Evolutionary conservation across 2,888 invertebrate genomes (phyloP).

Genomic region (Tachina fera): DNA sequence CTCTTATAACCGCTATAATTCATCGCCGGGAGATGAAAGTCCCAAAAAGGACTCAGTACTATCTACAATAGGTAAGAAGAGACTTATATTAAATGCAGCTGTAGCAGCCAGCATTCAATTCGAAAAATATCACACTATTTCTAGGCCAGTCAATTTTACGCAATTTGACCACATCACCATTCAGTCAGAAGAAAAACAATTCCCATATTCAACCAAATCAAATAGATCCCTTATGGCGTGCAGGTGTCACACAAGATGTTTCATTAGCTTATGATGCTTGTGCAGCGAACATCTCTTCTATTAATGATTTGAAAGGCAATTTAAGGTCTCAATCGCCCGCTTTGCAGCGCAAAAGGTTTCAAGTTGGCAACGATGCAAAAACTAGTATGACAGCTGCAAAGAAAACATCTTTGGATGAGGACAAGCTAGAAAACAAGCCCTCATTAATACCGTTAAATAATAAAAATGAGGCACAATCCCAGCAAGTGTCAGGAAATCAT

Average conservation of each 20-base stretch:
- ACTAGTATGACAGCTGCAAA: conserved; percentile 45
- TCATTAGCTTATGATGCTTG: conserved; percentile 70
- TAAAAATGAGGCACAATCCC: conserved; percentile 72
- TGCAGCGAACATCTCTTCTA: conserved; percentile 57
- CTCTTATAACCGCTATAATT: conserved; percentile 71
- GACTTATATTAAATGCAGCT: not conserved
- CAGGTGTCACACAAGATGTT: conserved; percentile 71
- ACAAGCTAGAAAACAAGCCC: conserved; percentile 61
- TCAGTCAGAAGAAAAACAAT: conserved; percentile 81
- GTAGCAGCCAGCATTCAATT: not conserved
- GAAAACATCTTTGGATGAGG: conserved; percentile 40
- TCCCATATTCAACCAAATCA: conserved; percentile 72
- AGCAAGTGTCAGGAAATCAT: conserved; percentile 86
- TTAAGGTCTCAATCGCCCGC: conserved; percentile 66
- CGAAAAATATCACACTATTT: not conserved
- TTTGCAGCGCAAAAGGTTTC: conserved; percentile 75
- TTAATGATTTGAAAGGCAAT: conserved; percentile 64
- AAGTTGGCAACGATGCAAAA: conserved; percentile 65
- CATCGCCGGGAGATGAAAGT: conserved; percentile 76
- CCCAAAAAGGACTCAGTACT: conserved; percentile 82
- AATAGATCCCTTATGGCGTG: conserved; percentile 75
- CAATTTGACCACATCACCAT: conserved; percentile 82
- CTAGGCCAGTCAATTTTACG: conserved; percentile 81
- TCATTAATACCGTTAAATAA: conserved; percentile 74
- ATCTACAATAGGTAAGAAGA: conserved; percentile 80